Conservation (phyloP, 2,888 invertebrate genomes). For the Drosophila pseudotakahashii region DNA sequence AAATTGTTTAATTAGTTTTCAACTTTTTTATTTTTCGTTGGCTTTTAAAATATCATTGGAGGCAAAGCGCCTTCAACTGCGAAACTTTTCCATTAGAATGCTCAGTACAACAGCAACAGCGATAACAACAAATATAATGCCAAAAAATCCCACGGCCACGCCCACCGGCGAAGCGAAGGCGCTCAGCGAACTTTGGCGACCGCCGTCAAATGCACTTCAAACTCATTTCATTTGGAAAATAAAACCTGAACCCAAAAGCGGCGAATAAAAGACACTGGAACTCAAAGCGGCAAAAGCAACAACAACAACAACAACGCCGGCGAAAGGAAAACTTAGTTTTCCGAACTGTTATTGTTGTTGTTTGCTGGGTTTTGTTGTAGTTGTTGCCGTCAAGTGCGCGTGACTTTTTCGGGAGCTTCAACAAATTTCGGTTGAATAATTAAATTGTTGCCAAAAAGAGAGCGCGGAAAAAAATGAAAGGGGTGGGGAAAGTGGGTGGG, state of each 20-base stretch:
- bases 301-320: conserved; percentile 58
- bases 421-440: conserved; percentile 81
- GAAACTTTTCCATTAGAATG: conserved; percentile 80
- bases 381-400: conserved; percentile 77
- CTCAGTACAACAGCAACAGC: conserved; percentile 63
- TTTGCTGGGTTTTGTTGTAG: conserved; percentile 14
- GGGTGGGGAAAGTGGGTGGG: neutral
- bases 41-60: conserved; percentile 78
- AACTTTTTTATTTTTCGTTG: conserved; percentile 60
- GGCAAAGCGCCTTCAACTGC: conserved; percentile 77
- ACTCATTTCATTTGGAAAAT: conserved; percentile 81
- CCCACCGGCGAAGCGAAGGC: conserved; percentile 55
- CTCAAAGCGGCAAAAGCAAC: conserved; percentile 39
- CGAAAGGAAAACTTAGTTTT: conserved; percentile 60
- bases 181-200: conserved; percentile 43
- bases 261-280: conserved; percentile 67
- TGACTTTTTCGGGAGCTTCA: conserved; percentile 79
- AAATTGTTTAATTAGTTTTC: conserved; percentile 37
- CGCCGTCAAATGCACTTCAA: conserved; percentile 77
- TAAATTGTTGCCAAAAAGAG: conserved; percentile 73
- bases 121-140: conserved; percentile 19
- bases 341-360: conserved; percentile 27
- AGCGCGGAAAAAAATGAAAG: neutral
- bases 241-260: conserved; percentile 67
- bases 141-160: conserved; percentile 52